These are phyloP conservation scores for Pluvianellus socialis DNA, from an alignment of 2,113 vertebrate species.

Conservation along the genomic window DNA sequence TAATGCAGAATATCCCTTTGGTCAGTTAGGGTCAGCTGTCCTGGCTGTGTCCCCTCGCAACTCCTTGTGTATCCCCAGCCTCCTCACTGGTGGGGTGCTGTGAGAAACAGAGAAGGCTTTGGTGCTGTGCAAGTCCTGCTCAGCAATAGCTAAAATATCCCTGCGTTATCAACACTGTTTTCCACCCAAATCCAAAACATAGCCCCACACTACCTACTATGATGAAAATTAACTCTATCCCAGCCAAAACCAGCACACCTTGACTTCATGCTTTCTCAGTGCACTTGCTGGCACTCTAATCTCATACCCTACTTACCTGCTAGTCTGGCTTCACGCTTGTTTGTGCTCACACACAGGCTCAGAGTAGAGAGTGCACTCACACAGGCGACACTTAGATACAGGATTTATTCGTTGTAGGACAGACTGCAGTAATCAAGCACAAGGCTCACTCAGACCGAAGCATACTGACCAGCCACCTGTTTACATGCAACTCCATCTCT, in stretches of 20 bases:
- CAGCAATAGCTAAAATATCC: background rate
- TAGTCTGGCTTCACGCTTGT: background rate
- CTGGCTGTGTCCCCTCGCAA: background rate
- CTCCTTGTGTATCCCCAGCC: background rate
- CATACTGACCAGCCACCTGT: no score
- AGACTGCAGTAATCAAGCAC: background rate
- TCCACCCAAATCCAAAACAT: background rate
- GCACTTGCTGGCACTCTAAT: background rate
- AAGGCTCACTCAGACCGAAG: background rate
- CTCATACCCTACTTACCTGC: background rate
- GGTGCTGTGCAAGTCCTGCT: background rate
- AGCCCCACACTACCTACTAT: background rate
- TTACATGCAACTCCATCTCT: background rate
- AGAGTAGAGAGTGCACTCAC: background rate
- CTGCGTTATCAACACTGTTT: background rate
- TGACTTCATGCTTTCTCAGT: background rate
- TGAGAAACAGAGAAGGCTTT: background rate
- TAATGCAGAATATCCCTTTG: background rate
- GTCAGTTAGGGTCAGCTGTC: accelerated
- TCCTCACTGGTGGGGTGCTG: background rate
- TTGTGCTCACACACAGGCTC: background rate
- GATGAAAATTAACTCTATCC: background rate
- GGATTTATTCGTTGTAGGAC: background rate
- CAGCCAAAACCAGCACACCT: background rate
- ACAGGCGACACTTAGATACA: background rate